Evolutionary conservation across 2,888 invertebrate species (phyloP).

Genomic region (Coelinius sp.): DNA sequence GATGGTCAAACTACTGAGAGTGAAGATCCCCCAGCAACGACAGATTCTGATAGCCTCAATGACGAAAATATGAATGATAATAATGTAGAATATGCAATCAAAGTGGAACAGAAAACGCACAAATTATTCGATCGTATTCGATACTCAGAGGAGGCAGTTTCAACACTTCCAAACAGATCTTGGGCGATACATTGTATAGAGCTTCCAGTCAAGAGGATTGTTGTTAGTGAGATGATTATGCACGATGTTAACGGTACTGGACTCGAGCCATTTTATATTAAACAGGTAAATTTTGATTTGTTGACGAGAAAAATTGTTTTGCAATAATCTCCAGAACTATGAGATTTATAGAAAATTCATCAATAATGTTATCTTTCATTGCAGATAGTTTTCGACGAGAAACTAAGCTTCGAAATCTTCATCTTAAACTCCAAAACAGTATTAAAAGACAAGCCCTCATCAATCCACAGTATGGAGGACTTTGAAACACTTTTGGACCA

Average conservation of each 20-base stretch:
- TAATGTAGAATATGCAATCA: not conserved
- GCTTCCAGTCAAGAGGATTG: constrained; percentile 47
- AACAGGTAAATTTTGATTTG: constrained; percentile 50
- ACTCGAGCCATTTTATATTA: constrained; percentile 47
- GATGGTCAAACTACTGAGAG: not conserved
- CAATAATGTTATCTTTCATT: constrained; percentile 5
- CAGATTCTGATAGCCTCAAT: not conserved
- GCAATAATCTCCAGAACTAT: not conserved
- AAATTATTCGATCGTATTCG: constrained; percentile 43
- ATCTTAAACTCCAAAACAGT: constrained; percentile 47
- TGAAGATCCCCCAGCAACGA: not conserved
- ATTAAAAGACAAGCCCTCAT: constrained; percentile 47
- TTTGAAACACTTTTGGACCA: constrained; percentile 49
- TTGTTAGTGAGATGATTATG: constrained; percentile 49
- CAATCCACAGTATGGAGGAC: constrained; percentile 45
- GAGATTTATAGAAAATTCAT: not conserved
- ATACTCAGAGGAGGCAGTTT: constrained; percentile 47
- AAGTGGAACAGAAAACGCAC: constrained; percentile 17
- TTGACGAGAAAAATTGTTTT: constrained; percentile 6
- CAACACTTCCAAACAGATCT: constrained; percentile 48
- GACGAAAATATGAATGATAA: not conserved
- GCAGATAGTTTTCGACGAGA: constrained; percentile 52
- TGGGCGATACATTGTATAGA: constrained; percentile 53
- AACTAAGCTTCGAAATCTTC: constrained; percentile 50
- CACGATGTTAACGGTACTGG: constrained; percentile 42